A percentile compares a stretch with the other conserved stretches of the same genome.
phyloP scores from a whole-genome alignment of 2,888 invertebrate species.

The Drosophila aldrichi region DNA sequence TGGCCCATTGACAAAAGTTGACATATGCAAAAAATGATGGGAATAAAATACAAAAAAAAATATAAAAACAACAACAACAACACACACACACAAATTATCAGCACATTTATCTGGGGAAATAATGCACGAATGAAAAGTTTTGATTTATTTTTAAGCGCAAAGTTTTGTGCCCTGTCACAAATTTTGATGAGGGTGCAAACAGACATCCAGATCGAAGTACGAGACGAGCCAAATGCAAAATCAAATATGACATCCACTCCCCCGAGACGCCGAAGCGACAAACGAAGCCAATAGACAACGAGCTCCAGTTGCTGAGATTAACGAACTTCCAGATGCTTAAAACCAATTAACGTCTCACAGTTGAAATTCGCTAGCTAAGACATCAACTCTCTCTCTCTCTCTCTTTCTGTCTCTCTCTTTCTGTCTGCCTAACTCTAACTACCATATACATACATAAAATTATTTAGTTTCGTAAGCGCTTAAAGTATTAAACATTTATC shows the following conservation, averaged over 20 bases:
- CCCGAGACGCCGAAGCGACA: slow-evolving; percentile 20
- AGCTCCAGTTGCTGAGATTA: slow-evolving; percentile 31
- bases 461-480: slow-evolving; percentile 1
- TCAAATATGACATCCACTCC: slow-evolving; percentile 59
- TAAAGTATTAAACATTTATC: neutral
- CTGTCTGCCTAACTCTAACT: neutral
- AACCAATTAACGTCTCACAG: slow-evolving; percentile 58
- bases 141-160: slow-evolving; percentile 81
- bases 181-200: slow-evolving; percentile 72
- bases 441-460: no score
- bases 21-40: slow-evolving; percentile 69
- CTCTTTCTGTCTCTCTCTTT: neutral
- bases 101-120: slow-evolving; percentile 77
- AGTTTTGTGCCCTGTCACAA: slow-evolving; percentile 76
- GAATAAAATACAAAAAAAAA: neutral
- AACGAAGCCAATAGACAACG: slow-evolving; percentile 54
- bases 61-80: neutral
- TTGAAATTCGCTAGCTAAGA: slow-evolving; percentile 14
- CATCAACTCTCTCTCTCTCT: no score
- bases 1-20: slow-evolving; percentile 80
- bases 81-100: slow-evolving; percentile 73
- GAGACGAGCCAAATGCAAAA: slow-evolving; percentile 63
- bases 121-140: slow-evolving; percentile 75
- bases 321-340: slow-evolving; percentile 59
- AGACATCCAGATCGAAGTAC: slow-evolving; percentile 28